A percentile compares a stretch with the other conserved stretches of the same genome.
Conservation (phyloP, 2,888 invertebrate species). For the Cynaeus angustus region DNA sequence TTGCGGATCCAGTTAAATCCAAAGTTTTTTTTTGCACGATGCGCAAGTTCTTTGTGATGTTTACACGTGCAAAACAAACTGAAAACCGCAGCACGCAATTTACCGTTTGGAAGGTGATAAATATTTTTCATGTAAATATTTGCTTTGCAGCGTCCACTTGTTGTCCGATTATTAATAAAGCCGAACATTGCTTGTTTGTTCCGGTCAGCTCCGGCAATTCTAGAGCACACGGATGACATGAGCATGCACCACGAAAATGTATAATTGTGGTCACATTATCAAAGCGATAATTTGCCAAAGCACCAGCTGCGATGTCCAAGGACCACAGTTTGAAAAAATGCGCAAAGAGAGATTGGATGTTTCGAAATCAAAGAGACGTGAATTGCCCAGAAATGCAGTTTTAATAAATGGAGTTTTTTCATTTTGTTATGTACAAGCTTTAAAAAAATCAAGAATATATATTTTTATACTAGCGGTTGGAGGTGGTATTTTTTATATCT, state of each 20-base stretch:
- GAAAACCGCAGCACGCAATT: constrained; percentile 10
- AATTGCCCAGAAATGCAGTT: too few relatives aligned
- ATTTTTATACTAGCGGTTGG: too few relatives aligned
- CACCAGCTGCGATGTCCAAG: not conserved
- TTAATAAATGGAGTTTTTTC: too few relatives aligned
- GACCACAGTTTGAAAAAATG: too few relatives aligned
- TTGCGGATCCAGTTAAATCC: constrained; percentile 13
- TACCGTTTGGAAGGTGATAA: constrained; percentile 9
- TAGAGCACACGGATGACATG: constrained; percentile 5
- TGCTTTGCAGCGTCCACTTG: constrained; percentile 27
- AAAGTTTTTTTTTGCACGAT: constrained; percentile 11
- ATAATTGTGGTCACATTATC: constrained; percentile 9
- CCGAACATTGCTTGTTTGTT: constrained; percentile 24
- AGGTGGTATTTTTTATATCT: too few relatives aligned
- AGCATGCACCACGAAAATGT: constrained; percentile 18
- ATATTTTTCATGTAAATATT: constrained; percentile 36
- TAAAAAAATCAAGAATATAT: too few relatives aligned
- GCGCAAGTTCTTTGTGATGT: constrained; percentile 11
- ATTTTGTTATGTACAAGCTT: too few relatives aligned
- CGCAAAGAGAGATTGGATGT: too few relatives aligned
- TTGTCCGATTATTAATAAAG: constrained; percentile 34
- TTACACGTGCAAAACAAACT: constrained; percentile 9
- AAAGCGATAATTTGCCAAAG: constrained; percentile 2
- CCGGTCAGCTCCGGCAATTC: constrained; percentile 22
- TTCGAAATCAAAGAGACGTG: too few relatives aligned